Evolutionary conservation across 1,140 invertebrate genomes (phyloP).

Genomic region (Thalassaphorura encarpata): DNA sequence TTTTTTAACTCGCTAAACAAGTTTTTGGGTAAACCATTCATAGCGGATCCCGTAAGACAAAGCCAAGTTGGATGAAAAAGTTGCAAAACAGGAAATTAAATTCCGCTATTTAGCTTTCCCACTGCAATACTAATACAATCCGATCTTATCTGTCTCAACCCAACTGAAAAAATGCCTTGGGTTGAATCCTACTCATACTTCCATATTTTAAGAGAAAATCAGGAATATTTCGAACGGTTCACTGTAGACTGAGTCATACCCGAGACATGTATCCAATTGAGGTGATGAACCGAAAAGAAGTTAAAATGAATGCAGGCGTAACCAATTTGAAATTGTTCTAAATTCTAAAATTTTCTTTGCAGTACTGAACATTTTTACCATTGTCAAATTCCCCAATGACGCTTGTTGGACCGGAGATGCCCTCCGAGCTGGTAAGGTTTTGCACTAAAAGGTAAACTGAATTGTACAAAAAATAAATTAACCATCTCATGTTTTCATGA

Average conservation of each 20-base stretch:
- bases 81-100: too few relatives aligned
- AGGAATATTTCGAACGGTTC: not conserved
- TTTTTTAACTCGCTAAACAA: too few relatives aligned
- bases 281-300: not conserved
- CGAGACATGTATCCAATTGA: not conserved
- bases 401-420: conserved; percentile 33
- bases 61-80: too few relatives aligned
- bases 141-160: too few relatives aligned
- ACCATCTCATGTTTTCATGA: not conserved
- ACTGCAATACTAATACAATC: too few relatives aligned
- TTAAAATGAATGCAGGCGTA: not conserved
- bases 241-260: not conserved
- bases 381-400: conserved; percentile 36
- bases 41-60: too few relatives aligned
- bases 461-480: conserved; percentile 1
- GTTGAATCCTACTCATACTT: not conserved
- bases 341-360: conserved; percentile 17
- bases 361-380: conserved; percentile 37
- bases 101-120: too few relatives aligned
- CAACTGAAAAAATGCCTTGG: not conserved
- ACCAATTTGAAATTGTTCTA: not conserved
- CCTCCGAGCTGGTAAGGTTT: conserved; percentile 21
- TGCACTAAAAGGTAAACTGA: not conserved
- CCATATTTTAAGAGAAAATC: not conserved
- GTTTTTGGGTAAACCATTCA: too few relatives aligned